These are phyloP conservation scores for Pycnomerus fuliginosus DNA, from an alignment of 2,888 invertebrate species.

Conservation along the genomic window DNA sequence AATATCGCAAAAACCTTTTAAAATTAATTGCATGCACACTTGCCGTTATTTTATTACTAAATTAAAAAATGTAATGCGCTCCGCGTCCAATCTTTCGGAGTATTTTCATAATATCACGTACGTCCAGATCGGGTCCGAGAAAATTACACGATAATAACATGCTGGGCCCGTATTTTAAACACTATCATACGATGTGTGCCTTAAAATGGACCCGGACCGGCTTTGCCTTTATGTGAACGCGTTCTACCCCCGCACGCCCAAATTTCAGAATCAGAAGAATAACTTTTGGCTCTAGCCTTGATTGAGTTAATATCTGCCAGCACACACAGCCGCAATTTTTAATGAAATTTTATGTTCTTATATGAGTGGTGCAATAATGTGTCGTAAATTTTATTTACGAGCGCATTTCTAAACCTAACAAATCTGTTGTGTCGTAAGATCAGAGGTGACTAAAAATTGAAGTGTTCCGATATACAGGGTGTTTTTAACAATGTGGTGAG, in stretches of 20 bases:
- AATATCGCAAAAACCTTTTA: constrained; percentile 53
- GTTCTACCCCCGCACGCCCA: constrained; percentile 18
- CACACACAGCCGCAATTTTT: too few relatives aligned
- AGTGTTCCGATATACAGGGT: too few relatives aligned
- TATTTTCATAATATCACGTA: constrained; percentile 43
- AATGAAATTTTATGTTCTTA: too few relatives aligned
- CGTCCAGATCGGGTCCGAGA: constrained; percentile 33
- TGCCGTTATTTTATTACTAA: constrained; percentile 50
- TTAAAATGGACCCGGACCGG: neutral
- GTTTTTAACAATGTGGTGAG: too few relatives aligned
- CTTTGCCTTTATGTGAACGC: constrained; percentile 15
- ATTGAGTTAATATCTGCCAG: too few relatives aligned
- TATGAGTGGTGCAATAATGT: too few relatives aligned
- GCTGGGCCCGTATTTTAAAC: constrained; percentile 42
- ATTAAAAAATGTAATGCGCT: constrained; percentile 47
- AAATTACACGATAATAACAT: constrained; percentile 49
- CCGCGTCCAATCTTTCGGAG: constrained; percentile 37
- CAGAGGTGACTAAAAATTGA: too few relatives aligned
- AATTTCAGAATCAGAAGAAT: too few relatives aligned
- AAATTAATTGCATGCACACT: constrained; percentile 51
- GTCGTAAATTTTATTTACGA: too few relatives aligned
- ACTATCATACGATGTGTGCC: constrained; percentile 34
- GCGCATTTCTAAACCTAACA: too few relatives aligned
- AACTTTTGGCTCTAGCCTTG: too few relatives aligned
- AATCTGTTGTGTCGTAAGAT: too few relatives aligned